phyloP scores from a whole-genome alignment of 2,113 vertebrate genomes.

The Cavia aperea region DNA sequence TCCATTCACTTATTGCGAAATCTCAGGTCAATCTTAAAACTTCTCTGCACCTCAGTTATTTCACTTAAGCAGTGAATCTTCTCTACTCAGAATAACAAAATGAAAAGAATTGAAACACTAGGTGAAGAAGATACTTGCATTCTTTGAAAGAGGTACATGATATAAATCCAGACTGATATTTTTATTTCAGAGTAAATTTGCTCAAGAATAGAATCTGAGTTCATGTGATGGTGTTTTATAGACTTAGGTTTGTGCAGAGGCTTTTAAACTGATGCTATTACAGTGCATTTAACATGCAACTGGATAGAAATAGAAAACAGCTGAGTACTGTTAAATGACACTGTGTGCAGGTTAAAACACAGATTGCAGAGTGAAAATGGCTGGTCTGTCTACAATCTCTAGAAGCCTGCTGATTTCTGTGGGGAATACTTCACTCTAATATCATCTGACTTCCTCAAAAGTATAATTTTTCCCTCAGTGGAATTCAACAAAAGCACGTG shows the following conservation, averaged over 20 bases:
- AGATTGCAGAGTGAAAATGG: background rate
- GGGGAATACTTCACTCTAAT: background rate
- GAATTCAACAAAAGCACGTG: background rate
- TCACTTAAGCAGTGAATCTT: conserved; percentile 12
- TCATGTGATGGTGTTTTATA: conserved; percentile 45
- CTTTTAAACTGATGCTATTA: conserved; percentile 41
- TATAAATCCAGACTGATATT: conserved; percentile 49
- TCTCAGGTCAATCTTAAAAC: background rate
- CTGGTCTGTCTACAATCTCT: background rate
- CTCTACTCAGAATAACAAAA: background rate
- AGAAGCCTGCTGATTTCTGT: background rate
- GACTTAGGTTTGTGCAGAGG: conserved; percentile 40
- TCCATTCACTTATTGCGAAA: background rate
- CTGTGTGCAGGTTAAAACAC: background rate
- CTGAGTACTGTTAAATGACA: background rate
- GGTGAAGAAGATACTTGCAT: conserved; percentile 23
- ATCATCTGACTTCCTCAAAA: background rate
- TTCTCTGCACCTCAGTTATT: background rate
- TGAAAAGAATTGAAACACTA: conserved; percentile 8
- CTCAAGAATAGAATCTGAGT: conserved; percentile 48
- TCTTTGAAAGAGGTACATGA: conserved; percentile 13
- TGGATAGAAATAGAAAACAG: conserved; percentile 13
- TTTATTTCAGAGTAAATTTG: conserved; percentile 62
- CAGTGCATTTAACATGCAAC: conserved; percentile 28
- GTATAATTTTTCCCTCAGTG: background rate